A percentile compares a stretch with the other conserved stretches of the same genome.
Evolutionary conservation across 2,797 vertebrate species (phyloP).

Genomic region (Rhabdophis nuchalis): DNA sequence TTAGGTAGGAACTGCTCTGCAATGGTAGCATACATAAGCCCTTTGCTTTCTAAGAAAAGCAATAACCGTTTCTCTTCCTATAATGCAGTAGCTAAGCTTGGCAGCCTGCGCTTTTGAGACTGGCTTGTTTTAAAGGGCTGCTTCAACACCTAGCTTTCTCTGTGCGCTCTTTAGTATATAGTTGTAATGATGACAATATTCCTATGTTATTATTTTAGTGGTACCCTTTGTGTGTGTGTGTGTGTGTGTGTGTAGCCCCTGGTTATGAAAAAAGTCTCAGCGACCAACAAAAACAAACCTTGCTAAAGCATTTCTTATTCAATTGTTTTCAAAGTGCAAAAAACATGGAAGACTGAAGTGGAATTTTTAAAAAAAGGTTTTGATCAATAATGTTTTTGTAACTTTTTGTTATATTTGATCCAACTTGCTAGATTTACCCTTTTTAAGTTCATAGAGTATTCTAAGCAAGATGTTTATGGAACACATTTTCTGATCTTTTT

Average conservation of each 20-base stretch:
- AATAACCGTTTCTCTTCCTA: slow-evolving; percentile 38
- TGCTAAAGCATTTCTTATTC: slow-evolving; percentile 14
- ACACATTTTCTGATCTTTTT: not conserved
- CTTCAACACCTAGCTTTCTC: slow-evolving; percentile 58
- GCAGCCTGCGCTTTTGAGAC: slow-evolving; percentile 61
- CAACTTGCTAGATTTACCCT: not conserved
- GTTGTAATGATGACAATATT: slow-evolving; percentile 18
- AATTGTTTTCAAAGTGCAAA: slow-evolving; percentile 6
- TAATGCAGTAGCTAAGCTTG: slow-evolving; percentile 55
- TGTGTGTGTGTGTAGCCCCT: not conserved
- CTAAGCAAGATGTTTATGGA: not conserved
- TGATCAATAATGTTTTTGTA: not conserved
- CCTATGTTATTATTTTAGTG: not conserved
- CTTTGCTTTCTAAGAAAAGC: slow-evolving; percentile 18
- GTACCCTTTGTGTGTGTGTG: not conserved
- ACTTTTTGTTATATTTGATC: not conserved
- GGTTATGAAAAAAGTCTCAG: not conserved
- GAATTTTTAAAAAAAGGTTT: not conserved
- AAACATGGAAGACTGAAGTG: slow-evolving; percentile 8
- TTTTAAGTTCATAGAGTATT: not conserved
- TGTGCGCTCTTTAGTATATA: slow-evolving; percentile 41
- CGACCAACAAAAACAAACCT: not conserved
- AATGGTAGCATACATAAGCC: not conserved
- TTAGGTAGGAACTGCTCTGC: fast-evolving
- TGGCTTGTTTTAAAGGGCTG: slow-evolving; percentile 36